Evolutionary conservation across 2,113 vertebrate species (phyloP).

Genomic region (Recurvirostra avosetta): DNA sequence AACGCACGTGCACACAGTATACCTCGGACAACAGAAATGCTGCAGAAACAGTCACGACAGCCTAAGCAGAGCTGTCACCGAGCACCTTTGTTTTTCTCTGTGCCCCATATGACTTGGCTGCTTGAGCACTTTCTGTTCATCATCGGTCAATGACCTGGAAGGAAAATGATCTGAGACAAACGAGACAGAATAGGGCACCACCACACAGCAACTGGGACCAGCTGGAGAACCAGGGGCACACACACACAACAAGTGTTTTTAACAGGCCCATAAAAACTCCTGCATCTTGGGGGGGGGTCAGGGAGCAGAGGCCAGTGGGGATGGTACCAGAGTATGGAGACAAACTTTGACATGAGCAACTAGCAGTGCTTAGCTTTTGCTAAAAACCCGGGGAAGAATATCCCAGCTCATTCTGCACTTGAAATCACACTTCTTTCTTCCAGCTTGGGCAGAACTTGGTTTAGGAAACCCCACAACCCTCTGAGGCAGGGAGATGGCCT

Average conservation of each 20-base stretch:
- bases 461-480: not conserved
- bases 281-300: not conserved
- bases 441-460: not conserved
- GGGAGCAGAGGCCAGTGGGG: not conserved
- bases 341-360: not conserved
- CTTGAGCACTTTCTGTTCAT: not conserved
- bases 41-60: not conserved
- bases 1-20: fast-evolving
- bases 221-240: not conserved
- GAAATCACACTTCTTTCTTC: not conserved
- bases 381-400: not conserved
- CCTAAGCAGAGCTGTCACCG: not conserved
- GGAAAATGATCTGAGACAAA: not conserved
- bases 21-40: not conserved
- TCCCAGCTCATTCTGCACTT: not conserved
- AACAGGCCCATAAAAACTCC: not conserved
- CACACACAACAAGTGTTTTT: not conserved
- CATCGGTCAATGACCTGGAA: not conserved
- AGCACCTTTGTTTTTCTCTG: not conserved
- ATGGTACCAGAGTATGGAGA: not conserved
- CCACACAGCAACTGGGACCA: not conserved
- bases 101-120: not conserved
- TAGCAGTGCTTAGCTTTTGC: not conserved
- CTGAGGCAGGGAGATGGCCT: not conserved
- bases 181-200: not conserved